Conservation (phyloP, 2,888 invertebrate genomes). For the Ganaspis brasiliensis region DNA sequence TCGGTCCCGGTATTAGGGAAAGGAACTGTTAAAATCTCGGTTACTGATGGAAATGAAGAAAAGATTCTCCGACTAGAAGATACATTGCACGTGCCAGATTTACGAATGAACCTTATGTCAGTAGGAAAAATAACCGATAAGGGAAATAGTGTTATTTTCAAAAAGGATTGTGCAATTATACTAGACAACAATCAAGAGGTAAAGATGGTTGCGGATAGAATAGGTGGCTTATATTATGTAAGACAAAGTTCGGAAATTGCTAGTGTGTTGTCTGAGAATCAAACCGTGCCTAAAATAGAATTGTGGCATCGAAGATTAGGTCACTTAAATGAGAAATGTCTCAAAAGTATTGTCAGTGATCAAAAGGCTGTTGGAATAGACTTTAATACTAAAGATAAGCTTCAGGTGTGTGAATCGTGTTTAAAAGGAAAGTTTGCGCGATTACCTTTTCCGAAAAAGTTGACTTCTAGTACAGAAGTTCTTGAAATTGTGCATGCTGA, state of each 20-base stretch:
- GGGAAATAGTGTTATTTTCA: conserved; percentile 1
- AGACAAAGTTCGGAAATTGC: background rate
- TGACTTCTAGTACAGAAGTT: conserved; percentile 19
- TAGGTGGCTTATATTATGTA: too few relatives aligned
- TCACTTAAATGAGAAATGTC: too few relatives aligned
- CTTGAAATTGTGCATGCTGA: conserved; percentile 63
- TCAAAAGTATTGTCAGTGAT: too few relatives aligned
- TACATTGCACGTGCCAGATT: conserved; percentile 3
- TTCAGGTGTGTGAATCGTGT: conserved; percentile 44
- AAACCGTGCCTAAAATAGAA: too few relatives aligned
- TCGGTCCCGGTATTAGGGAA: background rate
- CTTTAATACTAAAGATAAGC: conserved; percentile 28
- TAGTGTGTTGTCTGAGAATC: background rate
- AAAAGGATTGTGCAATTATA: background rate
- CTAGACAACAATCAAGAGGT: background rate
- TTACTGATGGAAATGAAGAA: background rate
- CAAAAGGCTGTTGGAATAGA: background rate
- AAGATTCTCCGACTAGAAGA: background rate
- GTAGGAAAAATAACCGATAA: conserved; percentile 12
- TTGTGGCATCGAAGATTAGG: background rate
- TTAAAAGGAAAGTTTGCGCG: too few relatives aligned
- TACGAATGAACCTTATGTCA: background rate
- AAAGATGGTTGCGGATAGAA: background rate
- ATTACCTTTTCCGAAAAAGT: conserved; percentile 35
- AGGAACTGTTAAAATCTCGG: conserved; percentile 2